These are phyloP conservation scores for Heterotilapia buettikoferi DNA, from an alignment of 2,113 vertebrate genomes.

Conservation along the genomic window DNA sequence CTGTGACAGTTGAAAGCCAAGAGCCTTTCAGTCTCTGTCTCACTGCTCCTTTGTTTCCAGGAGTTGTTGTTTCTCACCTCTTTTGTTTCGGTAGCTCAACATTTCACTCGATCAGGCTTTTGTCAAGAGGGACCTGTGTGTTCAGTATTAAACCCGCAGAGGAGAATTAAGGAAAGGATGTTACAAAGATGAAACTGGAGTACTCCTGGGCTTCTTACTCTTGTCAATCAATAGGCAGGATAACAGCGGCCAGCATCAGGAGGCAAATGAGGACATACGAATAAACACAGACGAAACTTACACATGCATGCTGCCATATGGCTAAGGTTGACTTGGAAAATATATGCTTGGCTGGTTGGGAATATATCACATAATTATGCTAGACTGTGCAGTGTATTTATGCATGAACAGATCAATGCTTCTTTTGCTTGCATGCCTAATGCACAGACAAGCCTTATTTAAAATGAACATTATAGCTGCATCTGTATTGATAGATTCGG, in stretches of 20 bases:
- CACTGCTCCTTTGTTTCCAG: slow-evolving; percentile 3
- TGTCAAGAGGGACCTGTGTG: slow-evolving; percentile 36
- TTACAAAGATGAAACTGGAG: slow-evolving; percentile 52
- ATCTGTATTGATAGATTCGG: slow-evolving; percentile 17
- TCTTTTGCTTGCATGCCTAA: neutral
- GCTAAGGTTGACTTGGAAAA: neutral
- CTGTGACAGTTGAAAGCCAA: slow-evolving; percentile 16
- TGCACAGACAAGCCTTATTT: neutral
- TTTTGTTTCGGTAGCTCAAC: slow-evolving; percentile 22
- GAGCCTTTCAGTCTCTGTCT: neutral
- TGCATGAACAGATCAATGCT: slow-evolving; percentile 39
- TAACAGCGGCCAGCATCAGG: slow-evolving; percentile 39
- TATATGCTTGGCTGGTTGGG: neutral
- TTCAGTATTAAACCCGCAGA: slow-evolving; percentile 46
- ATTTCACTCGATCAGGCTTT: slow-evolving; percentile 42
- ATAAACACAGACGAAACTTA: slow-evolving; percentile 32
- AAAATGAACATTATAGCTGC: slow-evolving; percentile 1
- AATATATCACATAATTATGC: slow-evolving; percentile 23
- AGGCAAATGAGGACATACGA: slow-evolving; percentile 49
- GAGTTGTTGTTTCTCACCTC: slow-evolving; percentile 24
- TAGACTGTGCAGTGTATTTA: neutral
- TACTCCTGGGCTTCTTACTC: slow-evolving; percentile 46
- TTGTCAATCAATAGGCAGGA: slow-evolving; percentile 51
- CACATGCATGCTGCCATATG: neutral
- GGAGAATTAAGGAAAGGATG: slow-evolving; percentile 61